A percentile compares a stretch with the other conserved stretches of the same genome.
Evolutionary conservation across 2,888 invertebrate species (phyloP).

Genomic region (Tupiocoris notatus): DNA sequence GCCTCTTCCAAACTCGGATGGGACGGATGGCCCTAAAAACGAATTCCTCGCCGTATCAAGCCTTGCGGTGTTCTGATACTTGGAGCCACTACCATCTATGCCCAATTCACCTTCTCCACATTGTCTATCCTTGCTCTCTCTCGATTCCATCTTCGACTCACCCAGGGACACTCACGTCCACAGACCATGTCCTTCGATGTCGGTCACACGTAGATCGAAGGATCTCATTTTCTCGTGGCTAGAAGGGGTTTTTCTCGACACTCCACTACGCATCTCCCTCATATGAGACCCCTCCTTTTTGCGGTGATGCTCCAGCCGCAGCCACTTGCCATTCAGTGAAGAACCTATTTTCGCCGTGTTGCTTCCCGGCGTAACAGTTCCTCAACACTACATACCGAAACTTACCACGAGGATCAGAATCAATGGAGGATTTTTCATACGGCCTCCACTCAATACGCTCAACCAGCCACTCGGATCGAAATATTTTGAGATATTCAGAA

Average conservation of each 20-base stretch:
- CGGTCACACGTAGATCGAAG: background rate
- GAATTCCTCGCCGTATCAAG: conserved; percentile 4
- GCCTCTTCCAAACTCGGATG: too few relatives aligned
- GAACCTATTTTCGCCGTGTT: background rate
- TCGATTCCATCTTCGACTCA: background rate
- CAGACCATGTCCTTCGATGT: background rate
- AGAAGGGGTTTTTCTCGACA: background rate
- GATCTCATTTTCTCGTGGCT: background rate
- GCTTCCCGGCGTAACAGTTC: background rate
- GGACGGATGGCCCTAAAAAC: conserved; percentile 11
- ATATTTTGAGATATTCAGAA: too few relatives aligned
- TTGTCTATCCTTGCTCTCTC: background rate
- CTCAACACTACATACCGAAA: too few relatives aligned
- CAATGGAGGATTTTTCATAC: too few relatives aligned
- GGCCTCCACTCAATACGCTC: too few relatives aligned
- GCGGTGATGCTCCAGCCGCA: background rate
- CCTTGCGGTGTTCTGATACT: conserved; percentile 5
- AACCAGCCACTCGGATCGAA: too few relatives aligned
- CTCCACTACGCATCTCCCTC: too few relatives aligned
- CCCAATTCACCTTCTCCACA: background rate
- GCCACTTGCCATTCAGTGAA: background rate
- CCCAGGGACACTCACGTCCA: too few relatives aligned
- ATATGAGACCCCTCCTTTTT: background rate
- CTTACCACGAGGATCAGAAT: too few relatives aligned
- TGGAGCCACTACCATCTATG: too few relatives aligned